phyloP scores from a whole-genome alignment of 2,113 vertebrate genomes.

The Haemorhous mexicanus region DNA sequence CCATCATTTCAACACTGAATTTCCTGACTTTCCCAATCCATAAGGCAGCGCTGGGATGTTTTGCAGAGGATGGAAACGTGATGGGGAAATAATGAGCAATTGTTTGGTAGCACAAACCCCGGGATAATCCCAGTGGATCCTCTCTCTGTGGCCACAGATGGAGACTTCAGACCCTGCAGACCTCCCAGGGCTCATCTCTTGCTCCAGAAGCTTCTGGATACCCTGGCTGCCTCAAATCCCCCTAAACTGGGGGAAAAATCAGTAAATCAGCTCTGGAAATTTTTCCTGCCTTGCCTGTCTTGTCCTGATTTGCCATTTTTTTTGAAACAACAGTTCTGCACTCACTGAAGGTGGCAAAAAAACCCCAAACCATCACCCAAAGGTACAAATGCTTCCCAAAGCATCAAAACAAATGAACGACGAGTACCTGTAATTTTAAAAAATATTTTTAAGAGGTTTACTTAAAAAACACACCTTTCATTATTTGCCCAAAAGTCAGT shows the following conservation, averaged over 20 bases:
- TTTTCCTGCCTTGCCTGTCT: fast-evolving
- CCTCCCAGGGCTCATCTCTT: background rate
- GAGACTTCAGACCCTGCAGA: background rate
- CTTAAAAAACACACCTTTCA: background rate
- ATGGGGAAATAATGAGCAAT: background rate
- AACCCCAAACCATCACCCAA: background rate
- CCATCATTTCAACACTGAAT: background rate
- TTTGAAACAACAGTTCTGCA: background rate
- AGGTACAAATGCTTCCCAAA: background rate
- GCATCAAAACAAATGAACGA: background rate
- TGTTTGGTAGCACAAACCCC: background rate
- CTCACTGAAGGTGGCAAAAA: background rate
- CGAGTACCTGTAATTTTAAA: background rate
- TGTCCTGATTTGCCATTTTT: background rate
- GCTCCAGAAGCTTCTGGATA: background rate
- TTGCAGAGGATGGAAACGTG: background rate
- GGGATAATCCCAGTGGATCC: background rate
- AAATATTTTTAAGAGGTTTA: background rate
- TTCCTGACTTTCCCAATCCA: background rate
- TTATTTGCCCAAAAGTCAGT: background rate
- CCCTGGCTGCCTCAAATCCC: background rate
- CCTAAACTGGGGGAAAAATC: background rate
- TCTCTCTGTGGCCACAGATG: background rate
- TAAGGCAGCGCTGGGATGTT: background rate
- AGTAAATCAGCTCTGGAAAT: background rate